Evolutionary conservation across 2,888 invertebrate genomes (phyloP).

Genomic region (Drosophila borealis): DNA sequence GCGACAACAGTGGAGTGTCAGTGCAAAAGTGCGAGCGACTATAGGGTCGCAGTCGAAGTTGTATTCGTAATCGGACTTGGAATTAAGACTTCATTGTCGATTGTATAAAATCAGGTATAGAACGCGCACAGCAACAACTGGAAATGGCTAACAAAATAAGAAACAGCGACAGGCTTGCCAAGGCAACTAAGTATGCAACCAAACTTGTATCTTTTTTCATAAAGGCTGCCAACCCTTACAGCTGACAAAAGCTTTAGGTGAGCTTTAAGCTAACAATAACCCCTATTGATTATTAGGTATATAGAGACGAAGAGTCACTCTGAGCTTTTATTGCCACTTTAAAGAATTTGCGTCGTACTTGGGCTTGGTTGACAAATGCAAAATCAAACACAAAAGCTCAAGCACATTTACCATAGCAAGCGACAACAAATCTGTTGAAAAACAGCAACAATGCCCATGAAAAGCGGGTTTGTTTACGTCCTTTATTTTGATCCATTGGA

Average conservation of each 20-base stretch:
- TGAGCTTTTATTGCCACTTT: too few relatives aligned
- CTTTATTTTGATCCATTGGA: too few relatives aligned
- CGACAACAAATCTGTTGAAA: too few relatives aligned
- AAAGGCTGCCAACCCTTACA: constrained; percentile 47
- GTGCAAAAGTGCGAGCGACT: constrained; percentile 3
- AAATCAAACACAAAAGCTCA: too few relatives aligned
- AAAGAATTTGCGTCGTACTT: too few relatives aligned
- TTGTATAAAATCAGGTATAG: constrained; percentile 34
- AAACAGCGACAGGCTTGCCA: constrained; percentile 37
- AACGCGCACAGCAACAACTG: constrained; percentile 68
- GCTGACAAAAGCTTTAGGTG: constrained; percentile 30
- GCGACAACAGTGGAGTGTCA: background rate
- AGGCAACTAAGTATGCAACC: background rate
- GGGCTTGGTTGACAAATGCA: too few relatives aligned
- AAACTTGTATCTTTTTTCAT: constrained; percentile 1
- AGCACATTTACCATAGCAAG: too few relatives aligned
- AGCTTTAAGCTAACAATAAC: constrained; percentile 24
- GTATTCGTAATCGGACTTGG: constrained; percentile 3
- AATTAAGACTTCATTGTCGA: background rate
- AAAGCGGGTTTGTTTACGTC: too few relatives aligned
- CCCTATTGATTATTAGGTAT: background rate
- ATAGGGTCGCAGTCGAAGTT: constrained; percentile 1
- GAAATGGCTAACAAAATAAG: constrained; percentile 31
- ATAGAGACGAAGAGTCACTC: too few relatives aligned
- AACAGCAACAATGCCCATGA: too few relatives aligned